Conservation (phyloP, 1,140 invertebrate genomes). For the Aethina tumida region DNA sequence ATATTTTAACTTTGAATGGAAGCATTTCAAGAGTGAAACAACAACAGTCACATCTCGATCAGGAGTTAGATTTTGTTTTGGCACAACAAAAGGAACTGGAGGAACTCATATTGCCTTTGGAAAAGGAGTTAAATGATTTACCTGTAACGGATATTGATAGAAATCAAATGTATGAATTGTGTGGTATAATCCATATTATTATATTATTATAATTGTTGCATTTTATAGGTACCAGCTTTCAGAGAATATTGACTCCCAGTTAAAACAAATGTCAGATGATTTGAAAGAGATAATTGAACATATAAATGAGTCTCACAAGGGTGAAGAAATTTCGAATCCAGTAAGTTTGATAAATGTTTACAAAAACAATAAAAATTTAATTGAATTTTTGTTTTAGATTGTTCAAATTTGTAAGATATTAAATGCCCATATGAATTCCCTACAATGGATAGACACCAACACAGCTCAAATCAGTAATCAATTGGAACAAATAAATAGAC, state of each 20-base stretch:
- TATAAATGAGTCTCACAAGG: constrained; percentile 78
- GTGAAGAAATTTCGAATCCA: constrained; percentile 76
- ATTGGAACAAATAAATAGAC: constrained; percentile 73
- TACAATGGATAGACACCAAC: constrained; percentile 85
- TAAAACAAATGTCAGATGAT: constrained; percentile 91
- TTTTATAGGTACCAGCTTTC: constrained; percentile 64
- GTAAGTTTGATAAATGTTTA: constrained; percentile 42
- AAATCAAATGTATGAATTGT: constrained; percentile 57
- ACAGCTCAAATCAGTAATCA: constrained; percentile 63
- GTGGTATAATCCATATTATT: background rate
- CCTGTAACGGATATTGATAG: constrained; percentile 75
- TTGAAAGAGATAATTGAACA: constrained; percentile 92
- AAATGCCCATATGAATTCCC: constrained; percentile 92
- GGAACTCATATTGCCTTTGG: constrained; percentile 73
- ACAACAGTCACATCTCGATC: constrained; percentile 82
- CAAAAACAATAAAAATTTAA: background rate
- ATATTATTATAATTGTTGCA: background rate
- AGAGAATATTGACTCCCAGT: constrained; percentile 83
- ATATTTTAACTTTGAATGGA: constrained; percentile 78
- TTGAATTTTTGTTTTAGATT: constrained; percentile 46
- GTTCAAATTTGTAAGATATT: constrained; percentile 87
- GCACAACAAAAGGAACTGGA: constrained; percentile 89
- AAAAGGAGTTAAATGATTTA: constrained; percentile 64
- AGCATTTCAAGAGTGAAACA: constrained; percentile 77
- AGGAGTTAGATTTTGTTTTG: constrained; percentile 89